Evolutionary conservation across 2,888 invertebrate species (phyloP), one percentile per base, ranked within the genome.

Genomic region (Ganaspis brasiliensis): DNA sequence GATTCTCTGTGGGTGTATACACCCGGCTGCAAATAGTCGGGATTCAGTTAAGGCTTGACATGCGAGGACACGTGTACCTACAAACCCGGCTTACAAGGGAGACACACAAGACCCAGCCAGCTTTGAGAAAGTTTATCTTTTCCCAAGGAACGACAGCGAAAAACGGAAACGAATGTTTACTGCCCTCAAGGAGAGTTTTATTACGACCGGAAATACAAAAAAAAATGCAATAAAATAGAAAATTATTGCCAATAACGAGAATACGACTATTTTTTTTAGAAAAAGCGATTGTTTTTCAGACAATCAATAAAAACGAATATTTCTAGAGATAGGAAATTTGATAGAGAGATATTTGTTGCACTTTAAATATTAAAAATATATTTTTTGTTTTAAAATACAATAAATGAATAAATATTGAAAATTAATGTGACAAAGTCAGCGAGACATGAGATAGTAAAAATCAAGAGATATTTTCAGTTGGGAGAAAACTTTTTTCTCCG

Each of bases 21-120:
- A 45, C 67, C 67, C 67, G 67, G 45, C 67, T 67, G 67, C 67
- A 67, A 67, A 67, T 67, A 67, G 67, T 45, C 67, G n/a, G 24
- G 67, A 67, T 67, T 67, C 67, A 24, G 67, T 67, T 67, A 45
- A 24, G 8, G 24, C 19, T 45, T 45, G 24, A 21, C 45, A 67
- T 67, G 67, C n/a, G 45, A 67, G 40, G 63, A 40, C 40, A 45
- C 24, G 24, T 67, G 21, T 63, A 67, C n/a, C 19, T 63, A 63
- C 24, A 31, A 59, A n/a, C 35, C 10, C 24, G 37, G 40, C 63
- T 63, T 63, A 63, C 63, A 40, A 19, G 40, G 24, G 9, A 45
- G 26, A 67, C 61, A 19, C 40, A 45, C n/a, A 45, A 19, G 40
- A 45, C 45, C 21, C 67, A 40, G 24, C 24, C n/a, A 45, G 24